Percentiles rank a stretch among this genome's conserved stretches.
Conservation (phyloP, 2,797 vertebrate species). For the Sarcophilus harrisii region DNA sequence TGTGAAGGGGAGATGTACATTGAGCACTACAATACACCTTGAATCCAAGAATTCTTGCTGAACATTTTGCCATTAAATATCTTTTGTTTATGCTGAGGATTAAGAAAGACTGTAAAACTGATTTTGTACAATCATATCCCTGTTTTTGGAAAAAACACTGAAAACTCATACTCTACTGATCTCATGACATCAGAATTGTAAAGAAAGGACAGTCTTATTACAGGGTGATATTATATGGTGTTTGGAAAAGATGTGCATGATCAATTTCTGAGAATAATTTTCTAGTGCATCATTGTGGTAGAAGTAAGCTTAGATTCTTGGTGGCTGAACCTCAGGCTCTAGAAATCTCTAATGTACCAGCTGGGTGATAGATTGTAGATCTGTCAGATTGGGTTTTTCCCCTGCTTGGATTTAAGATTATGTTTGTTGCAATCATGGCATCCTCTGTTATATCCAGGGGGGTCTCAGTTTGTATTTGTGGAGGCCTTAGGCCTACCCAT, state of each 20-base stretch:
- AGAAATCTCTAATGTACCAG: background rate
- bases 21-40: background rate
- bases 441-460: background rate
- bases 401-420: background rate
- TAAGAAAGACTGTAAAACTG: background rate
- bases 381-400: background rate
- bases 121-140: background rate
- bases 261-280: background rate
- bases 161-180: background rate
- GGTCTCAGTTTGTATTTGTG: background rate
- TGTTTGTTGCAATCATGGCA: background rate
- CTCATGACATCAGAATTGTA: background rate
- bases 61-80: background rate
- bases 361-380: background rate
- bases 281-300: accelerated
- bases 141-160: background rate
- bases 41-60: background rate
- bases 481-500: background rate
- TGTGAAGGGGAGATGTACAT: background rate
- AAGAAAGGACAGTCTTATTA: background rate
- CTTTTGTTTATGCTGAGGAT: background rate
- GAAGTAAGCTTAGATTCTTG: background rate
- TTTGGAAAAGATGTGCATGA: background rate
- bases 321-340: background rate
- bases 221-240: background rate